Base-by-base conservation (phyloP, 2,797 vertebrate genomes). In the Propithecus deckenii region DNA sequence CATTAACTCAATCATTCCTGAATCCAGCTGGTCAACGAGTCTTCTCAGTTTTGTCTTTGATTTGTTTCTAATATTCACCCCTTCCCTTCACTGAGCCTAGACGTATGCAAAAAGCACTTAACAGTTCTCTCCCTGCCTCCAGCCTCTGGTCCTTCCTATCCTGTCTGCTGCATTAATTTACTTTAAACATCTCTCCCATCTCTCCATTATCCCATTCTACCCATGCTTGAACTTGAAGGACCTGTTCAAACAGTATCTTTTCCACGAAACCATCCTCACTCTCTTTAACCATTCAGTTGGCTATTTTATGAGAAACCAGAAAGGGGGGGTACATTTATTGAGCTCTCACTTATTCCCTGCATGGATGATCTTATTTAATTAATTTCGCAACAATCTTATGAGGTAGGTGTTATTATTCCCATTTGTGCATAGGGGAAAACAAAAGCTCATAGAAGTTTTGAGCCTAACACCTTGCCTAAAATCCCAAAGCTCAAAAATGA, bases 181-280 rank as follows among this genome's bases (percentile, higher is more conserved):
- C 43, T 79, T 80, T 59, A 86, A 74, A 65, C 30, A 43, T 28
- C 69, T 46, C 18, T 57, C 25, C 12, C 74, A 20, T 43, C 67
- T 89, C 25, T 63, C 50, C 46, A 75, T 48, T 48, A 61, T 13
- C 18, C 67, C 10, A 55, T 59, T 75, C 48, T 67, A 63, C 30
- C 67, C 63, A 88, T 30, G 74, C 57, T 69, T 92, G 46, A 95
- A 80, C 48, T n/a, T 59, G 22, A 97, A 95, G 38, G 38, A 81
- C 55, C 23, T 43, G 28, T 50, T 85, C 61, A 81, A 91, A 95
- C 52, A 78, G 35, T 74, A 48, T 81, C 75, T 75, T 81, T 97
- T 91, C 76, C 59, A 72, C 57, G 94, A 96, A 91, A 89, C 20
- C 43, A 83, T 32, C 85, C 25, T 81, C 84, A 91, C 95, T 76